Evolutionary conservation across 2,888 invertebrate genomes (phyloP).

Genomic region (Meganola albula): DNA sequence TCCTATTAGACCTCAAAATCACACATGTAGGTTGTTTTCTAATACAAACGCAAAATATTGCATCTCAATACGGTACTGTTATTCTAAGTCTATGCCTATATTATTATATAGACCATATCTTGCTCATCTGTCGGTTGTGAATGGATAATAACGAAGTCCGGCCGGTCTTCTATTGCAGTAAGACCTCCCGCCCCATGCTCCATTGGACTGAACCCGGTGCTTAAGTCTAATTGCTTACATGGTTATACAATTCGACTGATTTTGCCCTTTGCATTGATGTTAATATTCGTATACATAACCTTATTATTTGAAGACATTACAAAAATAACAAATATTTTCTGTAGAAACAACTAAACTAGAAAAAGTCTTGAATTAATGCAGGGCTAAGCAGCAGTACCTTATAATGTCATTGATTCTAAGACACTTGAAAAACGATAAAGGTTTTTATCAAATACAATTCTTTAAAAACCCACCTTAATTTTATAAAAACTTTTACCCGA

Average conservation of each 20-base stretch:
- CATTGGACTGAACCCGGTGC: slow-evolving; percentile 51
- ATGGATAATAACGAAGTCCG: slow-evolving; percentile 54
- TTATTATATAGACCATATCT: slow-evolving; percentile 63
- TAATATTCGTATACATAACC: no score
- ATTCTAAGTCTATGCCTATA: slow-evolving; percentile 37
- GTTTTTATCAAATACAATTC: no score
- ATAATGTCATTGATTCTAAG: no score
- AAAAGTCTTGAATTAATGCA: no score
- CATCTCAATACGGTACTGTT: slow-evolving; percentile 38
- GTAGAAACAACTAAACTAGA: no score
- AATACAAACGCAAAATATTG: slow-evolving; percentile 24
- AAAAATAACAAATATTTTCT: no score
- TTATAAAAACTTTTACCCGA: no score
- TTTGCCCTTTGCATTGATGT: slow-evolving; percentile 43
- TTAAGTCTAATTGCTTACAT: slow-evolving; percentile 58
- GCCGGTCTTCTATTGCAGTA: slow-evolving; percentile 48
- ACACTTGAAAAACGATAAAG: no score
- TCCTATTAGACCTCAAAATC: no score
- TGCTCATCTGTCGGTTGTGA: slow-evolving; percentile 54
- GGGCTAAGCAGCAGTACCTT: no score
- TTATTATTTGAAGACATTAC: no score
- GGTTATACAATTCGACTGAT: slow-evolving; percentile 52
- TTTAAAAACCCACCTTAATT: no score
- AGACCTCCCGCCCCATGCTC: slow-evolving; percentile 46
- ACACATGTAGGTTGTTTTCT: not conserved